Conservation (phyloP, 1,140 invertebrate species). For the Megathymus violae region DNA sequence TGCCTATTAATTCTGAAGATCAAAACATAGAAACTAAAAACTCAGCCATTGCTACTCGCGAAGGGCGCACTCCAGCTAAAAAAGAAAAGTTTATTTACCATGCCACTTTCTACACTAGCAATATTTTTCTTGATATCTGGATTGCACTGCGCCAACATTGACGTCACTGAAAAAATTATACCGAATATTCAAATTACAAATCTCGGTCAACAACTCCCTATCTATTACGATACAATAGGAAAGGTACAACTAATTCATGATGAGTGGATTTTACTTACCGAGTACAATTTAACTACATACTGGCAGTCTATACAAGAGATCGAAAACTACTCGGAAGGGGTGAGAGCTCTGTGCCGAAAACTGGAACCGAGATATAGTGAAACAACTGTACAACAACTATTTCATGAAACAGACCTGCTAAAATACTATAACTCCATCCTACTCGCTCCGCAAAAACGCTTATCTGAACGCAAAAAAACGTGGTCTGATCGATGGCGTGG, state of each 20-base stretch:
- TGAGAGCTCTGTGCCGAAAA: constrained; percentile 25
- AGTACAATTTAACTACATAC: constrained; percentile 43
- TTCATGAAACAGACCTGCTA: constrained; percentile 36
- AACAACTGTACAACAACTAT: constrained; percentile 21
- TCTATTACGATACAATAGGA: constrained; percentile 36
- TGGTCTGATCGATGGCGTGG: constrained; percentile 38
- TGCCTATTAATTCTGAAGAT: not conserved
- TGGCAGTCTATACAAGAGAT: constrained; percentile 25
- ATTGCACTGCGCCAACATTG: not conserved
- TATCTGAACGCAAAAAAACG: constrained; percentile 30
- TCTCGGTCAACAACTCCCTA: constrained; percentile 26
- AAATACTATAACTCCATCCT: constrained; percentile 35
- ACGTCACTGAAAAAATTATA: not conserved
- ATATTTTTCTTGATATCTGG: not conserved
- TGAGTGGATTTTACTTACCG: constrained; percentile 40
- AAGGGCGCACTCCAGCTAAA: too few relatives aligned
- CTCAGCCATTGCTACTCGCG: too few relatives aligned
- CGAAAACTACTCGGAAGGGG: constrained; percentile 10
- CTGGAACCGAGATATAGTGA: constrained; percentile 17
- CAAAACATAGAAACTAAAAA: not conserved
- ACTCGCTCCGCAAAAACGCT: constrained; percentile 29
- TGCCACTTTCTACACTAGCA: not conserved
- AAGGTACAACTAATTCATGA: constrained; percentile 39
- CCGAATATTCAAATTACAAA: constrained; percentile 24
- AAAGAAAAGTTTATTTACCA: not conserved